Conservation (phyloP, 2,113 vertebrate genomes). For the Candoia aspera region DNA sequence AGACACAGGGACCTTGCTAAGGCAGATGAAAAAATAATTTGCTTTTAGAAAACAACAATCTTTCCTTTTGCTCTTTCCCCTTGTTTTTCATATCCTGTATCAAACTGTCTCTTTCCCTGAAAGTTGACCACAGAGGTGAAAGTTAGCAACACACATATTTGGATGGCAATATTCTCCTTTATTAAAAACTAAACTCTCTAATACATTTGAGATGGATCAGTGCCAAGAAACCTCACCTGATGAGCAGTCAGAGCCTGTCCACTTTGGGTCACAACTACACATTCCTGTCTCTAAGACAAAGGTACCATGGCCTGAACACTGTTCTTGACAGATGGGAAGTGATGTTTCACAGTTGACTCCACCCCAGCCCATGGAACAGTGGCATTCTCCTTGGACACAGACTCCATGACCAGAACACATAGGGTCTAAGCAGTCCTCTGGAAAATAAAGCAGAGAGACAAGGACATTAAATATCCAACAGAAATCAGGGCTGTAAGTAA, state of each 20-base stretch:
- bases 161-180: neutral
- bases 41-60: no score
- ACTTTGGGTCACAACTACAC: conserved; percentile 91
- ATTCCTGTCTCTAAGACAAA: conserved; percentile 85
- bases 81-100: neutral
- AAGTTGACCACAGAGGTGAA: neutral
- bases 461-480: neutral
- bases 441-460: conserved; percentile 25
- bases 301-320: conserved; percentile 92
- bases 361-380: conserved; percentile 91
- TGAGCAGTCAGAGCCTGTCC: conserved; percentile 93
- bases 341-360: conserved; percentile 87
- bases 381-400: conserved; percentile 91
- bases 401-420: conserved; percentile 89
- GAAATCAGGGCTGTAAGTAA: neutral
- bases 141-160: neutral
- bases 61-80: neutral
- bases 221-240: conserved; percentile 73
- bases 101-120: neutral
- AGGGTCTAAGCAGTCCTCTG: conserved; percentile 94
- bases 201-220: accelerated
- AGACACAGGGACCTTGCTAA: neutral
- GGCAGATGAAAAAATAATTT: neutral
- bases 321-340: conserved; percentile 91
- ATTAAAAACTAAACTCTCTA: neutral